Conservation (phyloP, 92 coral and sea anemone species). For the Muricea muricata region DNA sequence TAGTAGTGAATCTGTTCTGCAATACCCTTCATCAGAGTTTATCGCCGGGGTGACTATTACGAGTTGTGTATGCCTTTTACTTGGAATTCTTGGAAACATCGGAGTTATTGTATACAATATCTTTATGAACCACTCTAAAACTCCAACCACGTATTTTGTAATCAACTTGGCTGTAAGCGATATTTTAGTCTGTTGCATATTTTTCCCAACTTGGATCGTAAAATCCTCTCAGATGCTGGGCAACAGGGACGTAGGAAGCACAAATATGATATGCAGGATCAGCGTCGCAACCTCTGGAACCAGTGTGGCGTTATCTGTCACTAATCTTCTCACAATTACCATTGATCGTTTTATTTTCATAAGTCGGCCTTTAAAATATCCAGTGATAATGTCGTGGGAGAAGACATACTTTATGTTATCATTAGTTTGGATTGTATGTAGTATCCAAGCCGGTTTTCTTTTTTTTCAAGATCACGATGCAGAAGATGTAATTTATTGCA, state of each 20-base stretch:
- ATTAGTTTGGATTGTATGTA: not conserved
- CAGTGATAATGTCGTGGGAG: not conserved
- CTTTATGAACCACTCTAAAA: not conserved
- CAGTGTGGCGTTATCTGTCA: slow-evolving; percentile 1
- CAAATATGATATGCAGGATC: not conserved
- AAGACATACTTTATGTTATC: not conserved
- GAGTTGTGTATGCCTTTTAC: not conserved
- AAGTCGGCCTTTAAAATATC: slow-evolving; percentile 9
- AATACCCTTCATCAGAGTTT: not conserved
- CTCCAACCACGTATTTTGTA: slow-evolving; percentile 10
- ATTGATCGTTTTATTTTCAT: slow-evolving; percentile 19
- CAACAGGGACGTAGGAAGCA: not conserved
- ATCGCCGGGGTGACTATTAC: not conserved
- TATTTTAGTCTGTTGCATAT: not conserved
- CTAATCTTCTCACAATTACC: slow-evolving; percentile 6
- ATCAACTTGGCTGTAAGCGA: slow-evolving; percentile 2
- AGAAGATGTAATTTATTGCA: not conserved
- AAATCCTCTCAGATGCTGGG: not conserved
- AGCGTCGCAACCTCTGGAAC: not conserved
- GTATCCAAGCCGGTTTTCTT: not conserved
- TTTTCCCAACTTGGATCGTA: slow-evolving; percentile 7
- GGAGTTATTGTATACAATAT: not conserved
- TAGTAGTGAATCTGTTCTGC: not conserved
- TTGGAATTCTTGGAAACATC: not conserved
- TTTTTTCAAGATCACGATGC: not conserved